Evolutionary conservation across 2,113 vertebrate genomes (phyloP), one percentile per base, ranked within the genome.

Genomic region (Gallinago undulata): DNA sequence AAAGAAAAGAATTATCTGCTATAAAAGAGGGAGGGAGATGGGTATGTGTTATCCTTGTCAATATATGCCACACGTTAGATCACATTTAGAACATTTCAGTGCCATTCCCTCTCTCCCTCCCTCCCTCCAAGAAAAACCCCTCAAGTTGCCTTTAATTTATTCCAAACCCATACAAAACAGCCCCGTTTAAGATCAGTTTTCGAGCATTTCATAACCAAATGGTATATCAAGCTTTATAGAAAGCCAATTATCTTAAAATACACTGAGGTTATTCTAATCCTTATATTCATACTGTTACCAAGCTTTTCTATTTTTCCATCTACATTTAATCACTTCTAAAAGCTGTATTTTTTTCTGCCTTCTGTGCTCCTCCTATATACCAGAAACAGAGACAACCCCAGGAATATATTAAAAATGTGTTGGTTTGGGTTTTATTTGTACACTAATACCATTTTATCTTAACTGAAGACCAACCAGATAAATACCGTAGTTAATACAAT

Each of bases 401-500:
- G 60, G 79, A 69, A 45, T 41, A 81, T 67, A 91, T 94, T 84
- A 92, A 74, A 88, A 77, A 96, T 90, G 69, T 16, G 53, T 53
- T 53, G 27, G 27, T 15, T 11, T 8, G 41, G 41, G 41, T 41
- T 78, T 37, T 43, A 39, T 85, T 45, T 85, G 33, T 63, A 55
- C 67, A 48, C 89, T 91, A 59, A 48, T 3, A 67, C 50, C 8
- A 69, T 53, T 96, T 95, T 50, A 63, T 94, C 96, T 94, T 93
- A 81, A 89, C 55, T 76, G 73, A 74, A 93, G 70, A 96, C 85
- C 30, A 19, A 62, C 77, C 82, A 97, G 95, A 92, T 88, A 93
- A 97, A 96, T 78, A 89, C 43, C 21, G n/a, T 45, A 48, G 63
- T 96, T 97, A 96, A 95, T 88, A 63, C 94, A 94, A 39, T 95